Conservation (phyloP, 2,113 vertebrate genomes). For the Australoheros scitulus region DNA sequence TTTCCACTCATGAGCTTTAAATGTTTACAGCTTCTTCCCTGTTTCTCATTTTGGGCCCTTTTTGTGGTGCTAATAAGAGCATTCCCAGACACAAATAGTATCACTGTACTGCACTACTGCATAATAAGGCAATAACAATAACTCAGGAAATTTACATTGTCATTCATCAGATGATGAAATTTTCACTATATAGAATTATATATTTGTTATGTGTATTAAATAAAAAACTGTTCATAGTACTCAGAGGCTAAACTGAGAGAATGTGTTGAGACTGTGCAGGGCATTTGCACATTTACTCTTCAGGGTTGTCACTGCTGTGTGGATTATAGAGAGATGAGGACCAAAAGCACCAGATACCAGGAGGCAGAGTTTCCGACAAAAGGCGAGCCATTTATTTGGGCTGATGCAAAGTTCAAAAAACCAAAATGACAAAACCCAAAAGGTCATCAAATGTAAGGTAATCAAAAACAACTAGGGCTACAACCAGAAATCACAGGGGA, state of each 20-base stretch:
- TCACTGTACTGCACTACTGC: neutral
- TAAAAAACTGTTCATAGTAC: no score
- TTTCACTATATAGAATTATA: no score
- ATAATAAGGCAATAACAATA: no score
- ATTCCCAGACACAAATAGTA: neutral
- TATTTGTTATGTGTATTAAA: no score
- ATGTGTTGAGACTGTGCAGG: no score
- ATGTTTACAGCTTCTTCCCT: no score
- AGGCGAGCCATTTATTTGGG: neutral
- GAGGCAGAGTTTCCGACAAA: neutral
- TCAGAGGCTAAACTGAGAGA: no score
- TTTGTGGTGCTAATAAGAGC: no score
- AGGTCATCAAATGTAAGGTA: neutral
- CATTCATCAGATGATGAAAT: no score
- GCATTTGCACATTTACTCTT: neutral
- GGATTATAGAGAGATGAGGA: neutral
- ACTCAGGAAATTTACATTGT: no score
- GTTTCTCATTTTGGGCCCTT: no score
- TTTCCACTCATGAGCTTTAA: no score
- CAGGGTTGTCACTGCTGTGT: neutral
- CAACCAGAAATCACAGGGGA: neutral
- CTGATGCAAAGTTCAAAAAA: neutral
- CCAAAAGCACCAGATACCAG: neutral
- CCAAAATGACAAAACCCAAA: neutral
- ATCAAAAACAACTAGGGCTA: neutral